These are phyloP conservation scores for Schizaphis graminum DNA, from an alignment of 2,888 invertebrate genomes.

Conservation along the genomic window DNA sequence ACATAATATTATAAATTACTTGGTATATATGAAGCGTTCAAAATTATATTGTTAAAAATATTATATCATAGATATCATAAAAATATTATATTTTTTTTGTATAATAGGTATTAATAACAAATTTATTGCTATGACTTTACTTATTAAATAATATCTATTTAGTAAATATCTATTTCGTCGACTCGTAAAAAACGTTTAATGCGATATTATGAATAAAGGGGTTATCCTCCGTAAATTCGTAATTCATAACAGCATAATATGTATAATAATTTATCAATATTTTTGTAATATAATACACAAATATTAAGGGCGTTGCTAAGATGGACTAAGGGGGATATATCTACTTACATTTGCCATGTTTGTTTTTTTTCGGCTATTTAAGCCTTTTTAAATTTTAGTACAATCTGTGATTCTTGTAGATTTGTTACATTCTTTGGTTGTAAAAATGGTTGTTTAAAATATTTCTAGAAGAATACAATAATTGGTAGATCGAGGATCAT, in stretches of 20 bases:
- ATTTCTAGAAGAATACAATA: no score
- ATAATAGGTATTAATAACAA: background rate
- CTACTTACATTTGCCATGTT: no score
- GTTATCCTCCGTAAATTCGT: background rate
- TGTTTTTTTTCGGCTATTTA: no score
- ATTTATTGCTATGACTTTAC: background rate
- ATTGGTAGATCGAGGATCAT: no score
- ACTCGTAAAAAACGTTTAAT: background rate
- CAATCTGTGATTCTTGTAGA: no score
- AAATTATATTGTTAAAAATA: background rate
- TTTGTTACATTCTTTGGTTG: no score
- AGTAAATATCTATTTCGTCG: background rate
- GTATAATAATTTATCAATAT: background rate
- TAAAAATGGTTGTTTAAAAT: no score
- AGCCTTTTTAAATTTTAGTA: no score
- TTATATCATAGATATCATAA: background rate
- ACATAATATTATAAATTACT: background rate
- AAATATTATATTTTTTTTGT: background rate
- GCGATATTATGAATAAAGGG: background rate
- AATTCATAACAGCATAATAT: background rate
- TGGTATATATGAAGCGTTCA: background rate
- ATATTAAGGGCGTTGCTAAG: no score
- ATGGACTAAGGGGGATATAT: no score
- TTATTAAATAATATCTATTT: background rate
- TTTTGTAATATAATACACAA: background rate